Evolutionary conservation across 2,888 invertebrate genomes (phyloP).

Genomic region (Eumacrocentrus americanus): DNA sequence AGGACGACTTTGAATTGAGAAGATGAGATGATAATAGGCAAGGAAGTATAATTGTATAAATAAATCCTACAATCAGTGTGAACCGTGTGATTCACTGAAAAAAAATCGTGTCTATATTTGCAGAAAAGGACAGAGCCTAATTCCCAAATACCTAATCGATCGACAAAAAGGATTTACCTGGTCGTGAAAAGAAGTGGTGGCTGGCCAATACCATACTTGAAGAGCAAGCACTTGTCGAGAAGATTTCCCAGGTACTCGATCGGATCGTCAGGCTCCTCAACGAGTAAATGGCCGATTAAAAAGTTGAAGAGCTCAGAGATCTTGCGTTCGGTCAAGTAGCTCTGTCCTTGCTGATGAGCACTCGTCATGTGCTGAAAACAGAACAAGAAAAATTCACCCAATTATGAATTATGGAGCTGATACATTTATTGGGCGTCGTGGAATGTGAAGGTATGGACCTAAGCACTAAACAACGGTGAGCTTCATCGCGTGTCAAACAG

Average conservation of each 20-base stretch:
- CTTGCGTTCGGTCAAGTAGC: constrained; percentile 58
- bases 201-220: constrained; percentile 59
- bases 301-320: constrained; percentile 63
- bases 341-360: constrained; percentile 55
- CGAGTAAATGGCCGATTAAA: constrained; percentile 60
- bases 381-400: not conserved
- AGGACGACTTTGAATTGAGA: not conserved
- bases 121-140: not conserved
- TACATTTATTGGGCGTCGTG: too few relatives aligned
- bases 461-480: not conserved
- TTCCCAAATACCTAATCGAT: not conserved
- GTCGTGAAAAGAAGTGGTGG: constrained; percentile 61
- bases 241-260: constrained; percentile 60
- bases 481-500: constrained; percentile 11
- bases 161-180: constrained; percentile 39
- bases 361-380: constrained; percentile 33
- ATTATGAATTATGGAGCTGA: not conserved
- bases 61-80: too few relatives aligned
- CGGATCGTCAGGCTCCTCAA: constrained; percentile 60
- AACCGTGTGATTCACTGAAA: too few relatives aligned
- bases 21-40: not conserved
- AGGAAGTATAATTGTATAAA: not conserved
- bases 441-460: too few relatives aligned
- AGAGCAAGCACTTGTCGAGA: constrained; percentile 61
- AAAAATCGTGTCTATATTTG: not conserved